Base-by-base conservation (phyloP, 2,888 invertebrate species). In the Tiphia femorata region DNA sequence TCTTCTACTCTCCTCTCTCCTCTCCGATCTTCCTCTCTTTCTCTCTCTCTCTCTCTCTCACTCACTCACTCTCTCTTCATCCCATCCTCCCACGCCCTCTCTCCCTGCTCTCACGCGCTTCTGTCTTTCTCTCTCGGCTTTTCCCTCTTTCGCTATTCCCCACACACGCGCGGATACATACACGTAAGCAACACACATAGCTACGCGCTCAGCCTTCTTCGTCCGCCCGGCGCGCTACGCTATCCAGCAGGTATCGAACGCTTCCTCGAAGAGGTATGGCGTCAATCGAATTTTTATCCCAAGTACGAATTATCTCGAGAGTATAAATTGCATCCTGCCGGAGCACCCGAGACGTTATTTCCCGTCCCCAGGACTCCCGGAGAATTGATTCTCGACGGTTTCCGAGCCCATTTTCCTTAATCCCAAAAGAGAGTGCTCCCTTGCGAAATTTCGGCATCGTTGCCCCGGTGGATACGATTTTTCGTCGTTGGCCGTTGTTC, bases 231-330 rank as follows among this genome's bases (percentile, higher is more conserved):
- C 8, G 7, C 8, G 14, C 33, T 8, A n/a, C n/a, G n/a, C n/a
- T n/a, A 33, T 49, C 47, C 44, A 44, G 43, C 61, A 50, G 58
- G 58, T 60, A 67, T 43, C 48, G 41, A 43, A 37, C 48, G 53
- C 53, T 46, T 37, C 33, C 55, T 23, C 20, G 44, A 49, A 52
- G 12, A 48, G 53, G 44, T 21, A 49, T 43, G 38, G 38, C 23
- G 23, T 16, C 40, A 21, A 43, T 50, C 44, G 40, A 54, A 44
- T 43, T 44, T 55, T 53, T 33, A 12, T 20, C 27, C 43, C n/a
- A 43, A 43, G 29, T 17, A 37, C 48, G 30, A 33, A 33, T 33
- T 14, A n/a, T n/a, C 33, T 14, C 12, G 33, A n/a, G 33, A 33
- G 33, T n/a, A n/a, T n/a, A n/a, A n/a, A n/a, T n/a, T n/a, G n/a